These are phyloP conservation scores for Chromobotia macracanthus DNA, from an alignment of 2,797 vertebrate species.

Conservation along the genomic window DNA sequence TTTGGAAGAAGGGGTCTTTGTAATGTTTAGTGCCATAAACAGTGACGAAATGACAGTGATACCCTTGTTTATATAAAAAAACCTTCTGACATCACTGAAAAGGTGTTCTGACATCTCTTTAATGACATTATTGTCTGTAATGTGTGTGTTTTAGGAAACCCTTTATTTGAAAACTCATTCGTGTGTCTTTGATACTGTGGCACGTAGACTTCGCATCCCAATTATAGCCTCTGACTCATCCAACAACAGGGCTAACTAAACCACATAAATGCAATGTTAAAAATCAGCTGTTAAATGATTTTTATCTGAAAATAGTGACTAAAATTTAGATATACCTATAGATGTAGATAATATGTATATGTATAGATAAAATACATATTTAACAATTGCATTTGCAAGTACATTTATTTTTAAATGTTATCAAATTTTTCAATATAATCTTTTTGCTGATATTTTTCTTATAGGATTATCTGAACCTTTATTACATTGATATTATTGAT, in stretches of 20 bases:
- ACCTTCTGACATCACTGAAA: no score
- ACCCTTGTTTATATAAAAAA: no score
- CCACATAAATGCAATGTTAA: neutral
- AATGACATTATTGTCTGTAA: no score
- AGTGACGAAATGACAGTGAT: no score
- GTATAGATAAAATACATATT: neutral
- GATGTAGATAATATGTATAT: no score
- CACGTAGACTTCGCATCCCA: neutral
- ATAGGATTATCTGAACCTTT: neutral
- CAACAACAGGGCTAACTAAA: constrained; percentile 6
- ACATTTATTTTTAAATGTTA: neutral
- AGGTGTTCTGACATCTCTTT: no score
- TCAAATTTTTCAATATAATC: neutral
- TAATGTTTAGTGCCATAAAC: neutral
- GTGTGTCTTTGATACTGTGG: no score
- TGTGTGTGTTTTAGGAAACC: no score
- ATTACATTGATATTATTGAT: constrained; percentile 48
- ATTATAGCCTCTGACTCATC: constrained; percentile 51
- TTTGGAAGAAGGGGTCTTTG: neutral
- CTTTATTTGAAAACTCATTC: no score
- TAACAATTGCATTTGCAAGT: neutral
- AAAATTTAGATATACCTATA: no score
- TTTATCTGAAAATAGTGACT: no score
- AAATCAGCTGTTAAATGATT: neutral
- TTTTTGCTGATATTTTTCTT: constrained; percentile 17